Conservation (phyloP, 1,140 invertebrate genomes). For the Brachionus asplanchnoidis region DNA sequence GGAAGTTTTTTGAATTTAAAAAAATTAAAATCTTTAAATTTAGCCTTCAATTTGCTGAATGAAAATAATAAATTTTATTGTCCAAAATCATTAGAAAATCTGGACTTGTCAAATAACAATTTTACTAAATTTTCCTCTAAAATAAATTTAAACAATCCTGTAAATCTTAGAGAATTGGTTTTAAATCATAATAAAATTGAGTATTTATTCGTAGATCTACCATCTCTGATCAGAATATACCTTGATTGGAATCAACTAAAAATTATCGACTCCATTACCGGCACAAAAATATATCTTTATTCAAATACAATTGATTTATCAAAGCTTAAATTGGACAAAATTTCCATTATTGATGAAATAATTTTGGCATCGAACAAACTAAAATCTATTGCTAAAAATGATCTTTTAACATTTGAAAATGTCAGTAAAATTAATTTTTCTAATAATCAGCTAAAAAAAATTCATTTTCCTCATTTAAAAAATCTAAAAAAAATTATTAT, state of each 20-base stretch:
- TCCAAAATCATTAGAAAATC: not conserved
- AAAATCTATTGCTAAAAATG: not conserved
- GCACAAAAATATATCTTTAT: not conserved
- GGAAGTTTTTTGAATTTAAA: not conserved
- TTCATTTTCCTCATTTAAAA: not conserved
- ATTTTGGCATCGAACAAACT: not conserved
- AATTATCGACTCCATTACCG: not conserved
- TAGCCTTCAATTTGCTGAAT: not conserved
- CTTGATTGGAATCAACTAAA: not conserved
- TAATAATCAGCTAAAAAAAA: not conserved
- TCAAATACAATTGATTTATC: not conserved
- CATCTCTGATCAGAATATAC: not conserved
- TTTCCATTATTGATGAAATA: not conserved
- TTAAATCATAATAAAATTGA: not conserved
- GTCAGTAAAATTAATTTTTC: not conserved
- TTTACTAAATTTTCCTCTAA: not conserved
- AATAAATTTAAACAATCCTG: not conserved
- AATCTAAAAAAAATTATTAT: not conserved
- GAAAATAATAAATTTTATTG: not conserved
- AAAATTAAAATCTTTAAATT: not conserved
- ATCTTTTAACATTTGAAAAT: not conserved
- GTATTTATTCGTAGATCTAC: not conserved
- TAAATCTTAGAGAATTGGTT: not conserved
- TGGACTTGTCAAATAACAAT: not conserved
- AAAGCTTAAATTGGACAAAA: not conserved